phyloP scores from a whole-genome alignment of 1,140 invertebrate species.

The Drosophila fuyamai region DNA sequence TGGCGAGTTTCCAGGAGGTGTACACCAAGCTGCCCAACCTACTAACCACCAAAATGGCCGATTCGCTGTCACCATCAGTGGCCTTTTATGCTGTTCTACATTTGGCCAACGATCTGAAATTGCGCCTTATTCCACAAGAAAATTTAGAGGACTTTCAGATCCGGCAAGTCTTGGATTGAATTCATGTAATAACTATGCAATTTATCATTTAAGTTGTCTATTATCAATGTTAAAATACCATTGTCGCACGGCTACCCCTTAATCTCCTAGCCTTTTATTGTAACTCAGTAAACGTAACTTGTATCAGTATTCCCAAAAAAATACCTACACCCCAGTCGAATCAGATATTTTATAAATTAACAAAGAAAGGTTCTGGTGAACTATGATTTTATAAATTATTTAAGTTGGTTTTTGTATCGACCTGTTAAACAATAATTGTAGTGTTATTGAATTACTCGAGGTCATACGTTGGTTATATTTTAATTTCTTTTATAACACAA shows the following conservation, averaged over 20 bases:
- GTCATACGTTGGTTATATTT: no score
- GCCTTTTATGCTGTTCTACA: conserved; percentile 91
- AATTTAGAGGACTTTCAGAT: conserved; percentile 76
- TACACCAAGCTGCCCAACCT: conserved; percentile 86
- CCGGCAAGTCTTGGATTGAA: conserved; percentile 64
- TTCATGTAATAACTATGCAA: neutral
- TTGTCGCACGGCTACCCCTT: neutral
- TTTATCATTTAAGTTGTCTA: conserved; percentile 1
- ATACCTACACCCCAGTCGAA: conserved; percentile 6
- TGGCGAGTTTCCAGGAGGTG: conserved; percentile 85
- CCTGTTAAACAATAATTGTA: no score
- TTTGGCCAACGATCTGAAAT: conserved; percentile 89
- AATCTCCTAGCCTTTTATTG: conserved; percentile 9
- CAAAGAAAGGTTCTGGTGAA: neutral
- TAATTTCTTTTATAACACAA: no score
- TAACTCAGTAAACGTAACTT: neutral
- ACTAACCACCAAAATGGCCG: conserved; percentile 86
- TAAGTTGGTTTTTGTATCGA: no score
- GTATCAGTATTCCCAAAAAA: conserved; percentile 46
- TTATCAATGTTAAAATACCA: neutral
- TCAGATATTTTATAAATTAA: neutral
- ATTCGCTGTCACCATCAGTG: conserved; percentile 89
- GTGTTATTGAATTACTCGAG: no score
- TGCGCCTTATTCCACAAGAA: conserved; percentile 70
- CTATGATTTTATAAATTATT: neutral